A percentile compares a stretch with the other conserved stretches of the same genome.
Evolutionary conservation across 2,888 invertebrate species (phyloP).

Genomic region (Temnothorax ravouxi): DNA sequence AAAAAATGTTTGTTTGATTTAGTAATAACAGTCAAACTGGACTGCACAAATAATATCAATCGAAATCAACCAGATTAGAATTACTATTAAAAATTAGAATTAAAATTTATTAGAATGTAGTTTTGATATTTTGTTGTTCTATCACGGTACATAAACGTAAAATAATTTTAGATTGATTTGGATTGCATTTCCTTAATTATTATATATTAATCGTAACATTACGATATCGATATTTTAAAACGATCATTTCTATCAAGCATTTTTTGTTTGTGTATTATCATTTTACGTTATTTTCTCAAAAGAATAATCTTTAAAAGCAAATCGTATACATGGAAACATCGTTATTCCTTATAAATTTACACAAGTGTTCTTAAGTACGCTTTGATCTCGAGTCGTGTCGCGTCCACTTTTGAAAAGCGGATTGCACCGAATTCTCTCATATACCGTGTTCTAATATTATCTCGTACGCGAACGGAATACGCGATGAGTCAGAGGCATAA

Average conservation of each 20-base stretch:
- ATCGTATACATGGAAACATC: background rate
- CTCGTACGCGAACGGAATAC: slow-evolving; percentile 63
- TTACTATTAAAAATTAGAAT: background rate
- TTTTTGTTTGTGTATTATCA: background rate
- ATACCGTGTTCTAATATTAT: slow-evolving; percentile 76
- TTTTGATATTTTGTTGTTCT: background rate
- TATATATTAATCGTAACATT: background rate
- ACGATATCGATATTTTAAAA: background rate
- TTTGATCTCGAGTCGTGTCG: background rate
- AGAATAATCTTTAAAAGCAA: background rate
- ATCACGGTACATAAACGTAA: background rate
- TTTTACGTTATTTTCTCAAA: background rate
- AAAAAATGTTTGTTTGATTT: background rate
- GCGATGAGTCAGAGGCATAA: slow-evolving; percentile 73
- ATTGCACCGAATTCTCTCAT: slow-evolving; percentile 62
- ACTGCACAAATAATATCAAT: background rate
- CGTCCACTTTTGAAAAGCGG: slow-evolving; percentile 11
- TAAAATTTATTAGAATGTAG: slow-evolving; percentile 17
- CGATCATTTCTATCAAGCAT: background rate
- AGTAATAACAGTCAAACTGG: background rate
- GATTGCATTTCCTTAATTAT: background rate
- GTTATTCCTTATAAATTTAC: background rate
- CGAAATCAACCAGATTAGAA: background rate
- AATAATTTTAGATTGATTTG: background rate
- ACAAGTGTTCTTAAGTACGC: background rate